phyloP scores from a whole-genome alignment of 1,140 invertebrate genomes.

The Ceratosolen solmsi region DNA sequence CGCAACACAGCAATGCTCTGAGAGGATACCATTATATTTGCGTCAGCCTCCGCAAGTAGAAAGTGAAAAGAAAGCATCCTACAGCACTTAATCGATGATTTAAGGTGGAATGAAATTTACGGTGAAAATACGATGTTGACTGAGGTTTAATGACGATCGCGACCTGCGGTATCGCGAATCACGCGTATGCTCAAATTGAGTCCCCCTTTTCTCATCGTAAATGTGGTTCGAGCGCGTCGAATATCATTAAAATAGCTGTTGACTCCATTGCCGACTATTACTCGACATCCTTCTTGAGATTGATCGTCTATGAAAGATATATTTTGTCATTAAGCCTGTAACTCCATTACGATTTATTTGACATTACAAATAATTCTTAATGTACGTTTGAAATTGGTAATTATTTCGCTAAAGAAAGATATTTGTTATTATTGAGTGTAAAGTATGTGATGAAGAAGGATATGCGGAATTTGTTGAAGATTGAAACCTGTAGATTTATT shows the following conservation, averaged over 20 bases:
- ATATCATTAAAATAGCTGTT: slow-evolving; percentile 22
- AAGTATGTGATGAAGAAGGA: neutral
- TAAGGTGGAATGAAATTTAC: slow-evolving; percentile 9
- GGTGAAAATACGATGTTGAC: slow-evolving; percentile 24
- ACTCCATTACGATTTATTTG: neutral
- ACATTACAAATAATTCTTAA: neutral
- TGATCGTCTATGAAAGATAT: neutral
- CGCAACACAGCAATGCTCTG: too few relatives aligned
- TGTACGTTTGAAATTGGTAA: neutral
- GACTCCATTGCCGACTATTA: neutral
- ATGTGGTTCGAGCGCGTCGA: neutral
- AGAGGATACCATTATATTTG: too few relatives aligned
- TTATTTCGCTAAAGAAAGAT: neutral
- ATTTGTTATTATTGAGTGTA: neutral
- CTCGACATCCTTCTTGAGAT: neutral
- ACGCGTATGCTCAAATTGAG: slow-evolving; percentile 4
- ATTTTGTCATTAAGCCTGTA: neutral
- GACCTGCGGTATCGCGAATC: slow-evolving; percentile 6
- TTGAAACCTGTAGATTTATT: neutral
- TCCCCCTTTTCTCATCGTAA: neutral
- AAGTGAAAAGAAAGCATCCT: slow-evolving; percentile 40
- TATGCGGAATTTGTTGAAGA: neutral
- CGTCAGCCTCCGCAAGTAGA: too few relatives aligned
- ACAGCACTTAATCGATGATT: slow-evolving; percentile 43
- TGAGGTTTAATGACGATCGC: slow-evolving; percentile 11